Conservation (phyloP, 2,888 invertebrate species). For the Caenorhabditis sp. region DNA sequence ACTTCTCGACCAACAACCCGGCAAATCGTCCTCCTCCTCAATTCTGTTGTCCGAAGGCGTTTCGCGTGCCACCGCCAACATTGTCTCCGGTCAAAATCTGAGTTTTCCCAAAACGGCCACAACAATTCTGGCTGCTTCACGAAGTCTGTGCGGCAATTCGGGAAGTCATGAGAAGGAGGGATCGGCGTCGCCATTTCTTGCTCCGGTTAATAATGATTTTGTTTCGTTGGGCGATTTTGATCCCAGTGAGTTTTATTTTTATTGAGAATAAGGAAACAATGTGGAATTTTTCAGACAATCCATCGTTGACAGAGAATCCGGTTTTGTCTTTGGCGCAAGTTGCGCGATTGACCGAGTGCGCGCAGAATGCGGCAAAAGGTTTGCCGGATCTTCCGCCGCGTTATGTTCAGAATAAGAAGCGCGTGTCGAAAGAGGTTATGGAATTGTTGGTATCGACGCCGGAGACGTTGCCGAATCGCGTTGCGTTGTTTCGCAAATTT, state of each 20-base stretch:
- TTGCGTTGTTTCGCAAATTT: slow-evolving; percentile 92
- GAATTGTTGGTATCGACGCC: slow-evolving; percentile 86
- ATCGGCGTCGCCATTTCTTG: slow-evolving; percentile 48
- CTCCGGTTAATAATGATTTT: slow-evolving; percentile 47
- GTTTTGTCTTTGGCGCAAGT: slow-evolving; percentile 83
- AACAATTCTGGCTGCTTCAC: neutral
- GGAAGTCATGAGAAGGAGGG: slow-evolving; percentile 38
- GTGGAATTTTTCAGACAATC: slow-evolving; percentile 23
- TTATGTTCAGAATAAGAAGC: slow-evolving; percentile 86
- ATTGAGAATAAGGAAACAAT: no score
- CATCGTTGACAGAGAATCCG: slow-evolving; percentile 54
- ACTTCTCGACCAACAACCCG: slow-evolving; percentile 25
- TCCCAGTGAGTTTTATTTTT: slow-evolving; percentile 45
- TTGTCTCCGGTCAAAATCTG: slow-evolving; percentile 49
- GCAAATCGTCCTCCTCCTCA: slow-evolving; percentile 1
- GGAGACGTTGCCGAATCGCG: slow-evolving; percentile 84
- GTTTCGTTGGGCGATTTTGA: slow-evolving; percentile 53
- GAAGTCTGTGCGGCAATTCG: neutral
- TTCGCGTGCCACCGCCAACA: slow-evolving; percentile 54
- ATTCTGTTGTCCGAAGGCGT: slow-evolving; percentile 6
- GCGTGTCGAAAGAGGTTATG: slow-evolving; percentile 76
- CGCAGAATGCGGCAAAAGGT: slow-evolving; percentile 21
- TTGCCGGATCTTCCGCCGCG: slow-evolving; percentile 77
- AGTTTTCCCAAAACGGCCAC: neutral
- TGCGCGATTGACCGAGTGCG: slow-evolving; percentile 70